Percentiles rank a stretch among this genome's conserved stretches.
Conservation (phyloP, 1,140 invertebrate species). For the Caenorhabditis latens region DNA sequence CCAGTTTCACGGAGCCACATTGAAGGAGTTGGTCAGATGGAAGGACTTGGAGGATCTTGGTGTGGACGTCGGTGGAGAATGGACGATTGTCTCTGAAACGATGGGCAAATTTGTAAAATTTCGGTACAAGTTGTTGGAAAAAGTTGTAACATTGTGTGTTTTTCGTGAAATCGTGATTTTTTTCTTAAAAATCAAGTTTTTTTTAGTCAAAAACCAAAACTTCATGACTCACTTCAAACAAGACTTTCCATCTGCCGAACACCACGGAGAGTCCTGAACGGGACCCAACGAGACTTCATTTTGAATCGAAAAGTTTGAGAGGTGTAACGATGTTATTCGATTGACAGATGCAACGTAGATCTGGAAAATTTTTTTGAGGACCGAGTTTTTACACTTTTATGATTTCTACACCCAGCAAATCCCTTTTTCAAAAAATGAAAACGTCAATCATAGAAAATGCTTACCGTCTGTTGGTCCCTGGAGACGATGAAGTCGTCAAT, state of each 20-base stretch:
- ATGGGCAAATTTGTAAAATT: too few relatives aligned
- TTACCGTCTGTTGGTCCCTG: slow-evolving; percentile 23
- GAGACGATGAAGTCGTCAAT: slow-evolving; percentile 38
- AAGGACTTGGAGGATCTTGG: slow-evolving; percentile 86
- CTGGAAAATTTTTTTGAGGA: slow-evolving; percentile 78
- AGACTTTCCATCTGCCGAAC: slow-evolving; percentile 68
- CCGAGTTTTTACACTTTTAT: too few relatives aligned
- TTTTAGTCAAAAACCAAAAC: too few relatives aligned
- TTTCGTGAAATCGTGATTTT: too few relatives aligned
- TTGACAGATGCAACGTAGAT: slow-evolving; percentile 95
- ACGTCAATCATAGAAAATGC: background rate
- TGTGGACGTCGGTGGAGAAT: slow-evolving; percentile 49
- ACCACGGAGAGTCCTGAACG: slow-evolving; percentile 69
- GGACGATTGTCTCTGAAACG: slow-evolving; percentile 84
- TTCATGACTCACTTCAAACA: slow-evolving; percentile 66
- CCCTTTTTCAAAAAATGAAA: too few relatives aligned
- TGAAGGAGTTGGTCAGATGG: slow-evolving; percentile 66
- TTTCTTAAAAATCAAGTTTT: too few relatives aligned
- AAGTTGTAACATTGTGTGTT: too few relatives aligned
- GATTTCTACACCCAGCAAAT: too few relatives aligned
- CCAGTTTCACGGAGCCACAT: slow-evolving; percentile 16
- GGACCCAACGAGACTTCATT: slow-evolving; percentile 89
- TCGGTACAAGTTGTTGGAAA: too few relatives aligned
- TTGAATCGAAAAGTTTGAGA: slow-evolving; percentile 85
- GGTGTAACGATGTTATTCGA: slow-evolving; percentile 89